A percentile compares a stretch with the other conserved stretches of the same genome.
Evolutionary conservation across 2,797 vertebrate species (phyloP).

Genomic region (Sphenodon punctatus): DNA sequence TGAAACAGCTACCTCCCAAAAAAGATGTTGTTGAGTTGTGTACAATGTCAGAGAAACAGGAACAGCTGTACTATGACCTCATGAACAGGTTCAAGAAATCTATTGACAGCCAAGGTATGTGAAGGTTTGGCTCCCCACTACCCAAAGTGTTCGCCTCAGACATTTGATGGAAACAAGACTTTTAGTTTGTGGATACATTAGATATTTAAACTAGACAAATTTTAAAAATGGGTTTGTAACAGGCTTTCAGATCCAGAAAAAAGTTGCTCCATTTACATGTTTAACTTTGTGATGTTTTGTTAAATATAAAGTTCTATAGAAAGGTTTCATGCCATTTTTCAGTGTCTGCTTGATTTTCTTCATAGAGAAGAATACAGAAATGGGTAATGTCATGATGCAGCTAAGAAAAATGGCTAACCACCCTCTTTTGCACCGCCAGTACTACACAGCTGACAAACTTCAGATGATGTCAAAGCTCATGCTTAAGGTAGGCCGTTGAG

Average conservation of each 20-base stretch:
- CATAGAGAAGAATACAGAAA: conserved; percentile 83
- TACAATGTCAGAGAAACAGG: conserved; percentile 91
- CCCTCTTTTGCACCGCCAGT: conserved; percentile 92
- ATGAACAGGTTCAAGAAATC: conserved; percentile 84
- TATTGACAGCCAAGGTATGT: conserved; percentile 81
- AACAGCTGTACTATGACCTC: conserved; percentile 84
- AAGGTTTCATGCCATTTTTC: not conserved
- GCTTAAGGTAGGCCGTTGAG: conserved; percentile 84
- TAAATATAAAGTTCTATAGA: not conserved
- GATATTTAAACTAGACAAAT: not conserved
- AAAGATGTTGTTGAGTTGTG: conserved; percentile 86
- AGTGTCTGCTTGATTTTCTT: conserved; percentile 31
- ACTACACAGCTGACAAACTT: conserved; percentile 91
- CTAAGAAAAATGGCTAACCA: conserved; percentile 99
- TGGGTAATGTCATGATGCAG: conserved; percentile 96
- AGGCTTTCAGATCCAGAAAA: not conserved
- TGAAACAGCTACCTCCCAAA: conserved; percentile 92
- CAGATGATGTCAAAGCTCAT: conserved; percentile 91
- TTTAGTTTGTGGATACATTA: not conserved
- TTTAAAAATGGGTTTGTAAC: not conserved
- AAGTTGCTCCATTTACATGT: conserved; percentile 4
- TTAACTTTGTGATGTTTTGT: not conserved
- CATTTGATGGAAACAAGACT: rapidly evolving
- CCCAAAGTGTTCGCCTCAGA: too few species aligned
- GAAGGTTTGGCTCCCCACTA: not conserved